Evolutionary conservation across 2,888 invertebrate species (phyloP), one percentile per base, ranked within the genome.

Genomic region (Monopis laevigella): DNA sequence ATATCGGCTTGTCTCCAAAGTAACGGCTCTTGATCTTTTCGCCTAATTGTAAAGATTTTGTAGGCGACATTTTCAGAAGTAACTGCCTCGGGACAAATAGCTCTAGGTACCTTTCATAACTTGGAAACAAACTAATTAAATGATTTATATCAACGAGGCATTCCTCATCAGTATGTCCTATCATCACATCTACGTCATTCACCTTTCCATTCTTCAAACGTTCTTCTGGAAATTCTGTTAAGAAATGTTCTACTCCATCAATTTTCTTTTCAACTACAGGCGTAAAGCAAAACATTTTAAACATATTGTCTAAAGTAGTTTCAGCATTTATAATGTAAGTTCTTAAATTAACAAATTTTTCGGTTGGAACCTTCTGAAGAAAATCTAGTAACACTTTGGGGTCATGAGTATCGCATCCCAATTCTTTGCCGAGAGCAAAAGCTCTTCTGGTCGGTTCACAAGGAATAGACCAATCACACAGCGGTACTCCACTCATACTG

Each of bases 101-200:
- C 44, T 59, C 60, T 12, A 44, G 34, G 19, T 49, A 53, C 24
- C 42, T 45, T 16, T 48, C 49, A 28, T 54, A 55, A 4, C 30
- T 14, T 7, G 48, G 36, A 11, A 51, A 18, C n/a, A 48, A 5
- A 40, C 10, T 17, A 36, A 39, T 4, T 45, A 38, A 3, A 35
- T 26, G 3, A 36, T 7, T 3, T 2, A 38, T 12, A 7, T 21
- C 41, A 6, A 51, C 35, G 3, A 52, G 35, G 6, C 88, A 87
- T 65, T 90, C 90, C 41, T 87, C 82, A 2, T 82, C 80, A 13
- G 86, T 89, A 6, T 86, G 56, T 5, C 90, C 90, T 18, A 86
- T 73, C 58, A 91, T 83, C 63, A 88, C 78, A 0, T 89, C 88
- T 2, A 84, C 71, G 13, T 52, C 46, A 36, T 52, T 53, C 14